Conservation (phyloP, 2,888 invertebrate species). For the Conomelus anceps region DNA sequence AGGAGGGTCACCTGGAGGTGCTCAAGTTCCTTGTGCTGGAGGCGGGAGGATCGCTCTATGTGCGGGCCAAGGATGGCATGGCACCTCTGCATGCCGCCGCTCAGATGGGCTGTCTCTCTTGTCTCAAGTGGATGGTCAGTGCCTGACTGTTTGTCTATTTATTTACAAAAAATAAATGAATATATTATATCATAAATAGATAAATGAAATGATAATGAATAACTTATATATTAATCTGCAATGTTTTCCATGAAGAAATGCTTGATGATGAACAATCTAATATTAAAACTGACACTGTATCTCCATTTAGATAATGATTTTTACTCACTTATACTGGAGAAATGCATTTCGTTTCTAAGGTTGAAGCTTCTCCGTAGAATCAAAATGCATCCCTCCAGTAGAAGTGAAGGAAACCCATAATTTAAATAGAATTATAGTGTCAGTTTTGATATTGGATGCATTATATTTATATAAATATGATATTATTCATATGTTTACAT, state of each 20-base stretch:
- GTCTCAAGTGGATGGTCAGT: constrained; percentile 83
- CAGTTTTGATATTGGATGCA: no score
- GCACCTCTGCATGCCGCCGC: constrained; percentile 84
- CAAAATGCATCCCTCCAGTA: no score
- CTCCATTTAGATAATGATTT: no score
- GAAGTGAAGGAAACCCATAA: no score
- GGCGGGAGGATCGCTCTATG: constrained; percentile 74
- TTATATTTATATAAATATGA: background rate
- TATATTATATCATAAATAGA: background rate
- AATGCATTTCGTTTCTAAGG: no score
- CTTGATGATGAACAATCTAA: no score
- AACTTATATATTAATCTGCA: background rate
- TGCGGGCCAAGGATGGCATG: constrained; percentile 83
- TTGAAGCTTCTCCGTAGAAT: no score
- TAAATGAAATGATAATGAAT: background rate
- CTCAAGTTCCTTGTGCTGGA: constrained; percentile 76
- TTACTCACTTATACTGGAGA: no score
- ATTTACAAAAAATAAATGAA: background rate
- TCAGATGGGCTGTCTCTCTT: constrained; percentile 80
- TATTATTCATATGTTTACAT: no score
- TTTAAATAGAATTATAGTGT: no score
- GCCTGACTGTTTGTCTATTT: background rate
- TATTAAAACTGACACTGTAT: no score
- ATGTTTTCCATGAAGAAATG: no score
- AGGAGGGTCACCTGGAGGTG: constrained; percentile 81